Conservation (phyloP, 2,113 vertebrate genomes). For the Hemiprocne comata region DNA sequence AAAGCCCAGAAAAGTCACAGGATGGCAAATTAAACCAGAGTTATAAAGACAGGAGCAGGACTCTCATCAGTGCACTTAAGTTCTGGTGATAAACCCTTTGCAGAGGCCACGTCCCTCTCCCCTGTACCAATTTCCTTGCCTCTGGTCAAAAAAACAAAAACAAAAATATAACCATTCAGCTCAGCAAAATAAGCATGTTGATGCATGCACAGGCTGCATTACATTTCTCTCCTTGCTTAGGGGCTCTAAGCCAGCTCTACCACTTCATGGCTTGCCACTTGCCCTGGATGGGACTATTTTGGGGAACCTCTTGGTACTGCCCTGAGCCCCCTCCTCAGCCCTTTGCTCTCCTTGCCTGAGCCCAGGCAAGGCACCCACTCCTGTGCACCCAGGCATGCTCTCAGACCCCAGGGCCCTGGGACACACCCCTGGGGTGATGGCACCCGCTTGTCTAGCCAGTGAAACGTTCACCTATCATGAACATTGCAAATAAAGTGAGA, state of each 20-base stretch:
- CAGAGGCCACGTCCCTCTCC: neutral
- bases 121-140: neutral
- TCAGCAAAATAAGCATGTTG: neutral
- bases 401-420: neutral
- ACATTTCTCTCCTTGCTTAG: fast-evolving
- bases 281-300: neutral
- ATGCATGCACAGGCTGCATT: neutral
- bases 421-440: neutral
- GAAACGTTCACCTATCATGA: neutral
- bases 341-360: neutral
- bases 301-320: neutral
- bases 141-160: neutral
- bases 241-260: fast-evolving
- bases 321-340: neutral
- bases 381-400: fast-evolving
- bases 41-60: neutral
- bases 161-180: neutral
- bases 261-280: fast-evolving
- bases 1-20: neutral
- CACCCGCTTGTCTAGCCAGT: neutral
- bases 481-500: too few relatives aligned
- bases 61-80: neutral
- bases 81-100: neutral
- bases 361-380: fast-evolving
- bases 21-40: neutral